Evolutionary conservation across 2,888 invertebrate genomes (phyloP).

Genomic region (Ophion ellenae): DNA sequence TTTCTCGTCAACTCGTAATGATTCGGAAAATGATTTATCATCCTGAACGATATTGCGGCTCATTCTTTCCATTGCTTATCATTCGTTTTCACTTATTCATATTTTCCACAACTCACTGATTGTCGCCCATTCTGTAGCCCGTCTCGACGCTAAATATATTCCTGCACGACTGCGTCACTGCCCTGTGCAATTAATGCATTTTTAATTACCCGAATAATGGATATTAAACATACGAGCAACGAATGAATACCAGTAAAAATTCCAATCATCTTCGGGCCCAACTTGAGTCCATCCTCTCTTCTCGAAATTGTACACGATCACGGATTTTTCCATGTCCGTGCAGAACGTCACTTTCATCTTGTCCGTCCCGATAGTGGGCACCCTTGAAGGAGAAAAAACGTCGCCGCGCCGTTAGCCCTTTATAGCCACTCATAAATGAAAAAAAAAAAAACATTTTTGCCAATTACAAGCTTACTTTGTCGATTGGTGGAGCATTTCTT

Average conservation of each 20-base stretch:
- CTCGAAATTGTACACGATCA: slow-evolving; percentile 95
- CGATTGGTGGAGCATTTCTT: not conserved
- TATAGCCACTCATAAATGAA: not conserved
- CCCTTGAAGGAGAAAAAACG: slow-evolving; percentile 62
- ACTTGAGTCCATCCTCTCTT: slow-evolving; percentile 96
- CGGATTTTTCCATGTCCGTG: slow-evolving; percentile 97
- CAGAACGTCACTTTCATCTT: slow-evolving; percentile 88
- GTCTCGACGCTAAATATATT: slow-evolving; percentile 96
- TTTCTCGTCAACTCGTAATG: slow-evolving; percentile 98
- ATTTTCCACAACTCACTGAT: slow-evolving; percentile 88
- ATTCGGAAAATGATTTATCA: slow-evolving; percentile 98
- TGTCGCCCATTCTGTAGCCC: slow-evolving; percentile 95
- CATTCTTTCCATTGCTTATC: not conserved
- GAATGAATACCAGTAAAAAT: slow-evolving; percentile 92
- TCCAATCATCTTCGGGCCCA: slow-evolving; percentile 96
- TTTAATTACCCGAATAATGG: not conserved
- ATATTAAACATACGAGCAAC: not conserved
- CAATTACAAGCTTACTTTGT: not conserved
- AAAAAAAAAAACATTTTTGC: not conserved
- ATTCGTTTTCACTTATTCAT: slow-evolving; percentile 6
- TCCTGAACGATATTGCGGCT: slow-evolving; percentile 83
- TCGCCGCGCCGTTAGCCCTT: not conserved
- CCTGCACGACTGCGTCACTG: slow-evolving; percentile 95
- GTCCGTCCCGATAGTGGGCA: slow-evolving; percentile 80
- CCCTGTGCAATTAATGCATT: slow-evolving; percentile 85